Evolutionary conservation across 2,888 invertebrate species (phyloP), one percentile per base, ranked within the genome.

Genomic region (Synergus japonicus): DNA sequence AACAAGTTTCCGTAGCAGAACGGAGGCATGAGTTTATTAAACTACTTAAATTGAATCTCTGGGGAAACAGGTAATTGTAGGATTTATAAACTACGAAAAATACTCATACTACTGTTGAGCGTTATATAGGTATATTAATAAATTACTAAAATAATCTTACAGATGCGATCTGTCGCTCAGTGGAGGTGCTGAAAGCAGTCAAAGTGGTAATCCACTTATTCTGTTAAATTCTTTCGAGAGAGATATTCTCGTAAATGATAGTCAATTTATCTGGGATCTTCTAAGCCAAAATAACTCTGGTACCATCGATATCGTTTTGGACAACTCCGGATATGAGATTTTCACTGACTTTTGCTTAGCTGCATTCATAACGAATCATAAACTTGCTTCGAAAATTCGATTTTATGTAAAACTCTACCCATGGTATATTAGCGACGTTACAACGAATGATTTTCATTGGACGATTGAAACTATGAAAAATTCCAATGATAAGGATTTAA

Each of bases 371-470:
- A 92, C 97, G 79, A 92, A 91, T 84, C 93, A 93, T 84, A 93
- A 92, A 84, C 93, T 93, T 37, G 95, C 94, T n/a, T 91, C 92
- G n/a, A 93, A 94, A 92, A 93, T 99, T 43, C 93, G 96, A 83
- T 96, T 99, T 86, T 96, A 98, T 92, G 95, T 96, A 0, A 99
- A 99, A 93, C 93, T 94, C 4, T 95, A 97, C 83, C 98, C 99
- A 0, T 99, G 99, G 99, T 99, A 97, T 91, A 95, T 99, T 10
- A 99, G 98, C 0, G 99, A 99, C 91, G 97, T 96, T 0, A 97
- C 95, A 22, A 89, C 88, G 1, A 87, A 91, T 2, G 99, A 99
- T 93, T 96, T 98, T 79, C 86, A 94, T 88, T 96, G 96, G 95
- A 93, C 94, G 0, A 85, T 97, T 22, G 88, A 94, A 2, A 91